Conservation (phyloP, 1,140 invertebrate species). For the Pseudomyrmex dendroicus region DNA sequence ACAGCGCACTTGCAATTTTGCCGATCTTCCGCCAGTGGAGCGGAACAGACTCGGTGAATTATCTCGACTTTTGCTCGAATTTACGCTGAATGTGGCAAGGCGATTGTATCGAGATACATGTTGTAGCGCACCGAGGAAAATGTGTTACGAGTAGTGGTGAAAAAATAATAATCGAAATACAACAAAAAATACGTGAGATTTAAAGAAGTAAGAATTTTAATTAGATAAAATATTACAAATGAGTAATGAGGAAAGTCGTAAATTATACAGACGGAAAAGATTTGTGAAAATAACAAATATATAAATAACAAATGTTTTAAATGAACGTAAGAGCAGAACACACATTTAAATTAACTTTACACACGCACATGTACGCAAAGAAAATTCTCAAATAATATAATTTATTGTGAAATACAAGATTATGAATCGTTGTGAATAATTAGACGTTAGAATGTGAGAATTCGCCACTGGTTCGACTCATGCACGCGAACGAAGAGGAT, state of each 20-base stretch:
- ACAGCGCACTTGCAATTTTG: slow-evolving; percentile 50
- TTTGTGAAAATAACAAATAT: background rate
- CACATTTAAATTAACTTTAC: background rate
- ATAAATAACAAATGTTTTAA: background rate
- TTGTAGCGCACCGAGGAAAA: background rate
- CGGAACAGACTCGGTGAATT: slow-evolving; percentile 58
- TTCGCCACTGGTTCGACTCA: background rate
- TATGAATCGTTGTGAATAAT: slow-evolving; percentile 1
- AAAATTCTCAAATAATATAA: background rate
- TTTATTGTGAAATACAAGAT: background rate
- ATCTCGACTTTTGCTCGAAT: slow-evolving; percentile 57
- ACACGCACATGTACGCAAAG: too few species aligned
- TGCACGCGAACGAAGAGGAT: slow-evolving; percentile 43
- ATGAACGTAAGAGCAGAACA: background rate
- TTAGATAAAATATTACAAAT: background rate
- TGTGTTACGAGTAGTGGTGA: background rate
- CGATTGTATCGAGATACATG: background rate
- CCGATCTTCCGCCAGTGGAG: slow-evolving; percentile 53
- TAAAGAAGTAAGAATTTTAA: background rate
- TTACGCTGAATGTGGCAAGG: background rate
- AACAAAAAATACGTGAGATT: background rate
- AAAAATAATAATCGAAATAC: background rate
- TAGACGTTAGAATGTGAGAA: slow-evolving; percentile 29
- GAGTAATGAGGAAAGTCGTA: too few species aligned
- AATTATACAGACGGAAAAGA: too few species aligned